phyloP scores from a whole-genome alignment of 2,888 invertebrate genomes.

The Clivina fossor region DNA sequence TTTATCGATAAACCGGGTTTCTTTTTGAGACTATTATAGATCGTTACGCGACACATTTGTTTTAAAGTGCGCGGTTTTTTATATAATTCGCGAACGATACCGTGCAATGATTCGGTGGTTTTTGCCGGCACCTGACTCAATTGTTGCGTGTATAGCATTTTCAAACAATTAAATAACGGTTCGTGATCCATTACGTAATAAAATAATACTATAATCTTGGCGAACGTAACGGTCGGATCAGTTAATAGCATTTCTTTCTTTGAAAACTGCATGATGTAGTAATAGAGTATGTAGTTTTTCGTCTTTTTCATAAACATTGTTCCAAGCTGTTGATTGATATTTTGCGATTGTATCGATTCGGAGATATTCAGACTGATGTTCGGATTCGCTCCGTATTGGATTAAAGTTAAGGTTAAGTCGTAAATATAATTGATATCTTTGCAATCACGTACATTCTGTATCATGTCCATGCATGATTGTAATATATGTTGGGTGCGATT shows the following conservation, averaged over 20 bases:
- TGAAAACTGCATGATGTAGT: slow-evolving; percentile 70
- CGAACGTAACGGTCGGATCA: slow-evolving; percentile 65
- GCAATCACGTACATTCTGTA: slow-evolving; percentile 66
- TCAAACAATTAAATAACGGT: slow-evolving; percentile 68
- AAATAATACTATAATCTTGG: slow-evolving; percentile 66
- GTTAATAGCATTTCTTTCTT: slow-evolving; percentile 64
- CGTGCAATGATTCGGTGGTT: slow-evolving; percentile 64
- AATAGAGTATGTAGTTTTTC: slow-evolving; percentile 65
- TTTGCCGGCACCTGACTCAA: slow-evolving; percentile 65
- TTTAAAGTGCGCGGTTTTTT: slow-evolving; percentile 70
- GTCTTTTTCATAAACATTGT: slow-evolving; percentile 58
- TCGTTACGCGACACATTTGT: slow-evolving; percentile 69
- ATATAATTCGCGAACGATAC: slow-evolving; percentile 64
- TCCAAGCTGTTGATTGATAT: slow-evolving; percentile 39
- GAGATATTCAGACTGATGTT: slow-evolving; percentile 61
- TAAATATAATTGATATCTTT: slow-evolving; percentile 70
- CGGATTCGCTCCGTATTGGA: slow-evolving; percentile 75
- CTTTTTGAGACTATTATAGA: slow-evolving; percentile 66
- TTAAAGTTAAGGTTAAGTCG: slow-evolving; percentile 67
- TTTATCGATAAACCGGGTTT: slow-evolving; percentile 66
- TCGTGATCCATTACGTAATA: slow-evolving; percentile 69
- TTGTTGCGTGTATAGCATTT: slow-evolving; percentile 65
- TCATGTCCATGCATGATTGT: slow-evolving; percentile 70
- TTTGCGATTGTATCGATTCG: slow-evolving; percentile 47
- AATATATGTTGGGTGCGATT: slow-evolving; percentile 69